These are phyloP conservation scores for Halictus ligatus DNA, from an alignment of 2,888 invertebrate species.

Conservation along the genomic window DNA sequence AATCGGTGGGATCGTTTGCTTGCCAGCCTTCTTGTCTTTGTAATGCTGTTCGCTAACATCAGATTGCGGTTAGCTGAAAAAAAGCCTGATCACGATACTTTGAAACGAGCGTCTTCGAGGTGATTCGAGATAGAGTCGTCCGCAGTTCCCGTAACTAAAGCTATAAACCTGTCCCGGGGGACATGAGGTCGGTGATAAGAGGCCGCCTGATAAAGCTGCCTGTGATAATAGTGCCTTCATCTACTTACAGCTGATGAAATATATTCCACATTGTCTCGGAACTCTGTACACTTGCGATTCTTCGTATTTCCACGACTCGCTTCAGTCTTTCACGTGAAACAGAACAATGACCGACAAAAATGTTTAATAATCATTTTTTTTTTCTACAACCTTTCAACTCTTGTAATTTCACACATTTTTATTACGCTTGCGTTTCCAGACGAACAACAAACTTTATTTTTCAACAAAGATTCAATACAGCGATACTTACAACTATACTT, in stretches of 20 bases:
- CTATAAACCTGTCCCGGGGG: slow-evolving; percentile 61
- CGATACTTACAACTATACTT: not conserved
- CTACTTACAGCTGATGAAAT: slow-evolving; percentile 40
- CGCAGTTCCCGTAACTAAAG: slow-evolving; percentile 57
- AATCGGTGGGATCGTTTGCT: not conserved
- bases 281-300: not conserved
- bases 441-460: not conserved
- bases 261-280: slow-evolving; percentile 36
- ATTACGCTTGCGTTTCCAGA: not conserved
- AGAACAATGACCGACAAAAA: not conserved
- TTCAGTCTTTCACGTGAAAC: not conserved
- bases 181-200: slow-evolving; percentile 59
- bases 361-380: too few species aligned
- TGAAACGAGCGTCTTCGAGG: slow-evolving; percentile 25
- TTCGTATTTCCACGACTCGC: not conserved
- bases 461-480: not conserved
- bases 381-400: too few species aligned
- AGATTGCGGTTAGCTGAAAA: not conserved
- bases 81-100: not conserved
- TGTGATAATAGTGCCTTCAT: slow-evolving; percentile 31
- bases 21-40: not conserved
- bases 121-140: slow-evolving; percentile 39
- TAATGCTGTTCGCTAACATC: not conserved
- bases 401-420: not conserved
- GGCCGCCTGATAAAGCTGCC: slow-evolving; percentile 53